Conservation (phyloP, 2,113 vertebrate genomes). For the Cnemophilus loriae region DNA sequence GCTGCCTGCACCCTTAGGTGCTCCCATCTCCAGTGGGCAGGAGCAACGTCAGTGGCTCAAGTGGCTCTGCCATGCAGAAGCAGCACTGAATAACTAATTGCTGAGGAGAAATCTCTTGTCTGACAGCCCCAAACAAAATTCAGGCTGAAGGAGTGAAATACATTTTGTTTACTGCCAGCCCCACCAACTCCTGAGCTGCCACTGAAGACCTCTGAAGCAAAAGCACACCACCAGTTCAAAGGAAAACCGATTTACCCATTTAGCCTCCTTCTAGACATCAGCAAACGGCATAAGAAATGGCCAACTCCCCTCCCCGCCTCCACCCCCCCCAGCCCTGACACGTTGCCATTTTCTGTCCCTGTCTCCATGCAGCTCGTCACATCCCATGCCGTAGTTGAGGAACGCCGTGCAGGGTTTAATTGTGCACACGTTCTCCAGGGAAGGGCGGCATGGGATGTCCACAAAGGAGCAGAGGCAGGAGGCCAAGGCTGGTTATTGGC, state of each 20-base stretch:
- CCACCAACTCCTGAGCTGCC: not conserved
- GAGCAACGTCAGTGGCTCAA: not conserved
- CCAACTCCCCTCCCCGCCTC: not conserved
- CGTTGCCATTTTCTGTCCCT: not conserved
- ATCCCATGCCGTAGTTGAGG: not conserved
- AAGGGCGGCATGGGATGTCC: not conserved
- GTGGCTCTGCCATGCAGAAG: not conserved
- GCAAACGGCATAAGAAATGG: not conserved
- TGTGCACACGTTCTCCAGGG: not conserved
- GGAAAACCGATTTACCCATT: not conserved
- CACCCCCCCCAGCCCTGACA: not conserved
- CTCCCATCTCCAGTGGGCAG: not conserved
- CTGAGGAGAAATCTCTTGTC: not conserved
- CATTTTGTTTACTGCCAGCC: not conserved
- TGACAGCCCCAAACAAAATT: not conserved
- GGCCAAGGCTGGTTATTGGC: slow-evolving; percentile 3
- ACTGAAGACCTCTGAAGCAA: not conserved
- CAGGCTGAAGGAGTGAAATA: not conserved
- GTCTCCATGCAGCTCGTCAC: slow-evolving; percentile 5
- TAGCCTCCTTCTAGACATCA: not conserved
- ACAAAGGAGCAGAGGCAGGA: slow-evolving; percentile 16
- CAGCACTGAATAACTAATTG: not conserved
- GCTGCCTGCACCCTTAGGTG: not conserved
- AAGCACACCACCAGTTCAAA: not conserved
- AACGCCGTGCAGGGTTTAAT: not conserved